These are phyloP conservation scores for Dione vanillae DNA, from an alignment of 2,888 invertebrate genomes.

Conservation along the genomic window DNA sequence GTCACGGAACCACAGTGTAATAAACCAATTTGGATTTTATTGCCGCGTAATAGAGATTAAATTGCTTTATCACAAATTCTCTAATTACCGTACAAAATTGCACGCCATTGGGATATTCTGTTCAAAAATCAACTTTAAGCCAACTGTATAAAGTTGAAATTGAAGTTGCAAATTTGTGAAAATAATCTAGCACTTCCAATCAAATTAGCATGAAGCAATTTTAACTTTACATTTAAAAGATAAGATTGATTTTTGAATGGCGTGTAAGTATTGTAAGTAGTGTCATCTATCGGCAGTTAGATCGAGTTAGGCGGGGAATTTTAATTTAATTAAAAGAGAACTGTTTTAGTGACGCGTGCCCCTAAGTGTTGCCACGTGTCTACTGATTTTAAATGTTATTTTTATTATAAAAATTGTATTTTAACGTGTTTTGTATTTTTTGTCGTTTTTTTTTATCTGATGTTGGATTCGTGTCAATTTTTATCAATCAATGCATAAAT, in stretches of 20 bases:
- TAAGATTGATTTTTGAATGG: constrained; percentile 48
- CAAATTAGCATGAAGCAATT: constrained; percentile 39
- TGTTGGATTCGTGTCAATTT: constrained; percentile 31
- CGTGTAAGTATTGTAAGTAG: constrained; percentile 23
- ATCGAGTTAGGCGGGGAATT: constrained; percentile 67
- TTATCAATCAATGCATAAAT: neutral
- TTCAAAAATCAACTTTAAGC: constrained; percentile 6
- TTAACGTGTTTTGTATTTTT: constrained; percentile 38
- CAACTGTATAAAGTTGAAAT: neutral
- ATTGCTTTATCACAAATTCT: constrained; percentile 71
- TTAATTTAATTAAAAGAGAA: constrained; percentile 81
- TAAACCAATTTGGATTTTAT: constrained; percentile 80
- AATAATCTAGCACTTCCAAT: constrained; percentile 51
- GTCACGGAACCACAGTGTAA: constrained; percentile 66
- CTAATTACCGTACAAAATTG: constrained; percentile 73
- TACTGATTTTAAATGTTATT: constrained; percentile 71
- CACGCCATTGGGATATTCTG: constrained; percentile 57
- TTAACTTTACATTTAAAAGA: constrained; percentile 40
- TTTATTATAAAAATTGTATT: constrained; percentile 75
- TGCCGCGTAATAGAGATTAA: constrained; percentile 75
- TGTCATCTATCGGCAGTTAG: constrained; percentile 58
- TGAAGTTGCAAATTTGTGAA: neutral
- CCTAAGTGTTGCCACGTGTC: constrained; percentile 73
- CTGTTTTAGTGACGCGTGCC: constrained; percentile 64
- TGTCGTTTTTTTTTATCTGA: constrained; percentile 36